These are phyloP conservation scores for Blastobasis lacticolella DNA, from an alignment of 2,888 invertebrate species.

Conservation along the genomic window DNA sequence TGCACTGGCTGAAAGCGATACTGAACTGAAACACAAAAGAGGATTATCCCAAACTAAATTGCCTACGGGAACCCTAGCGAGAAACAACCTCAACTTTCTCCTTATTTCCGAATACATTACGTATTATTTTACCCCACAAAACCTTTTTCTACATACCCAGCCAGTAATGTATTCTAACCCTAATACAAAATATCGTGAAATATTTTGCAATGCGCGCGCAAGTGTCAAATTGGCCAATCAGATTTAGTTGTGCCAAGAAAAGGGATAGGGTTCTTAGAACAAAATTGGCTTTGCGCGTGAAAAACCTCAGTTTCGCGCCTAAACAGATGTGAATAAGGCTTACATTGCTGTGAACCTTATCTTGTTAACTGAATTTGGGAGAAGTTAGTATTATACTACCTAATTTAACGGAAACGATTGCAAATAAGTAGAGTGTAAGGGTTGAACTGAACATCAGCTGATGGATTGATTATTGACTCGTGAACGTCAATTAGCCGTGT, in stretches of 20 bases:
- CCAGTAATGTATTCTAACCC: constrained; percentile 13
- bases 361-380: too few relatives aligned
- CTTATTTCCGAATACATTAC: background rate
- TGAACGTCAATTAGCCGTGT: too few relatives aligned
- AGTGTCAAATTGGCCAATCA: constrained; percentile 33
- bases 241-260: constrained; percentile 28
- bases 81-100: background rate
- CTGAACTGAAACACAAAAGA: constrained; percentile 16
- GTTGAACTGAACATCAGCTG: too few relatives aligned
- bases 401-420: too few relatives aligned
- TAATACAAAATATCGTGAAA: background rate
- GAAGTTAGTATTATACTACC: too few relatives aligned
- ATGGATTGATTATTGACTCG: too few relatives aligned
- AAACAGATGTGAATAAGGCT: too few relatives aligned
- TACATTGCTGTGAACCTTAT: too few relatives aligned
- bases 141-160: constrained; percentile 1
- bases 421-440: too few relatives aligned
- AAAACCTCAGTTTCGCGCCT: too few relatives aligned
- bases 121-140: too few relatives aligned
- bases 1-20: constrained; percentile 11
- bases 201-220: constrained; percentile 36
- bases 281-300: background rate
- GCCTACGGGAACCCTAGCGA: background rate
- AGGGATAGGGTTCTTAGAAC: constrained; percentile 23
- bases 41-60: constrained; percentile 8